Evolutionary conservation across 2,113 vertebrate species (phyloP).

Genomic region (Catagonus wagneri): DNA sequence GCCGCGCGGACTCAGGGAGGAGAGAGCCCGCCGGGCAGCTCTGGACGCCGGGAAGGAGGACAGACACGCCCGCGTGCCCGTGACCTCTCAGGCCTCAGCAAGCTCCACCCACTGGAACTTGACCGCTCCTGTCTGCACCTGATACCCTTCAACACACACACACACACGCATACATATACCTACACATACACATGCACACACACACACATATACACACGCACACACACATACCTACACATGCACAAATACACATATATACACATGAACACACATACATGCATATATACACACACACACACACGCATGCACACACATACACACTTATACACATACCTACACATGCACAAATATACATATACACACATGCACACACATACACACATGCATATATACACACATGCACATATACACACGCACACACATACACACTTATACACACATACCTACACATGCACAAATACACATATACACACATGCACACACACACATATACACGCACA

Average conservation of each 20-base stretch:
- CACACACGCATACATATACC: rapidly evolving
- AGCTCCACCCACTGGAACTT: background rate
- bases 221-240: rapidly evolving
- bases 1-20: no score
- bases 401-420: background rate
- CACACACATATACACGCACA: background rate
- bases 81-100: background rate
- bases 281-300: background rate
- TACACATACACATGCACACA: no score
- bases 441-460: rapidly evolving
- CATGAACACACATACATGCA: background rate
- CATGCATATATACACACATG: background rate
- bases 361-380: no score
- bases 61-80: background rate
- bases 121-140: background rate
- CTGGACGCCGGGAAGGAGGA: background rate
- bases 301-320: background rate
- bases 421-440: no score
- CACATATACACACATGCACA: no score
- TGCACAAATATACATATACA: no score
- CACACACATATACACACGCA: background rate
- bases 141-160: background rate
- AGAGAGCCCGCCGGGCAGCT: background rate
- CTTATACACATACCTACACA: rapidly evolving
- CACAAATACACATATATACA: no score